These are phyloP conservation scores for Sebastes cheni DNA, from an alignment of 2,797 vertebrate species.

Conservation along the genomic window DNA sequence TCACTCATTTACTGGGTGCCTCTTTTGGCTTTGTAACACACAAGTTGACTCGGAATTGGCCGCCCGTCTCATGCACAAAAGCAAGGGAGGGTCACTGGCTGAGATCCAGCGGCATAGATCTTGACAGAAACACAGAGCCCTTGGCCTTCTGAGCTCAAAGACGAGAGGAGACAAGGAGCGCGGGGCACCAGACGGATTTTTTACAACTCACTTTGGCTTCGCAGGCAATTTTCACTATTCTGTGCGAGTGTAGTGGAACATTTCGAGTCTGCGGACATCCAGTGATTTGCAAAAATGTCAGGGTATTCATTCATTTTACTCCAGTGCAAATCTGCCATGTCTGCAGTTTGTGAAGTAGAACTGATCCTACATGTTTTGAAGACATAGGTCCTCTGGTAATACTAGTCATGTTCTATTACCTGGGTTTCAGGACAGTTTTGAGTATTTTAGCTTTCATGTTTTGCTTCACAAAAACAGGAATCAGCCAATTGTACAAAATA, in stretches of 20 bases:
- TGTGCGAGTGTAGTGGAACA: not conserved
- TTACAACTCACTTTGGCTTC: conserved; percentile 45
- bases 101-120: conserved; percentile 52
- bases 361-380: not conserved
- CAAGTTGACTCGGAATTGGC: conserved; percentile 64
- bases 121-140: conserved; percentile 49
- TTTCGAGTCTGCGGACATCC: not conserved
- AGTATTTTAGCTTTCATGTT: not conserved
- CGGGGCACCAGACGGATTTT: conserved; percentile 16
- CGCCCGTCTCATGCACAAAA: conserved; percentile 62
- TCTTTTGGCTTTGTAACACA: conserved; percentile 63
- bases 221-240: not conserved
- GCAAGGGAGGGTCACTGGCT: conserved; percentile 61
- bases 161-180: conserved; percentile 12
- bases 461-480: not conserved
- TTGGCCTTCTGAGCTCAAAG: conserved; percentile 15
- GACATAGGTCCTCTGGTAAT: not conserved
- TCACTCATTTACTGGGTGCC: conserved; percentile 58
- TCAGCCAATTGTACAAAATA: not conserved
- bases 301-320: not conserved
- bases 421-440: not conserved
- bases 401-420: not conserved
- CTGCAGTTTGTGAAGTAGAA: not conserved
- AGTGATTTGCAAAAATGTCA: not conserved
- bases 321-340: not conserved